phyloP scores from a whole-genome alignment of 2,888 invertebrate species.

The Himalopsyche kuldschensis region DNA sequence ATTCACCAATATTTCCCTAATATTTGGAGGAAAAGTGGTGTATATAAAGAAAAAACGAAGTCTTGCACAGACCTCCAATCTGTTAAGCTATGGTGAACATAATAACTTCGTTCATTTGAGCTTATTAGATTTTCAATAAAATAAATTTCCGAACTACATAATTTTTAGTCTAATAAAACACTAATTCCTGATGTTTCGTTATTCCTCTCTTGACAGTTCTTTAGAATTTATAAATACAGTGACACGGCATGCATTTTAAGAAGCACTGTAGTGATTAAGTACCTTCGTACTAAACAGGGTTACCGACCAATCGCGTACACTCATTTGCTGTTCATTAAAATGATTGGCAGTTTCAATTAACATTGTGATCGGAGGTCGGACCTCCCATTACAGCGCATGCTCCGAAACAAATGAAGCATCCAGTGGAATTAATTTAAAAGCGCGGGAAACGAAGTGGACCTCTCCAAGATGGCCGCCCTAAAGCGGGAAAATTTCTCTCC shows the following conservation, averaged over 20 bases:
- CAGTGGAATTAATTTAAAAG: background rate
- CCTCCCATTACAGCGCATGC: constrained; percentile 51
- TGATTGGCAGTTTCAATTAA: constrained; percentile 83
- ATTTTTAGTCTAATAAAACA: too few species aligned
- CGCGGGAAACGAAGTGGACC: background rate
- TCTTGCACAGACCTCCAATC: too few species aligned
- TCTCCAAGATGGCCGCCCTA: constrained; percentile 5
- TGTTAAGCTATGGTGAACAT: too few species aligned
- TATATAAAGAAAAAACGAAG: too few species aligned
- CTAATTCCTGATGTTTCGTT: too few species aligned
- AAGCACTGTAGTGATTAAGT: background rate
- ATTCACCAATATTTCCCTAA: too few species aligned
- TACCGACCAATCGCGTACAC: constrained; percentile 31
- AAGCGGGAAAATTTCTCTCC: background rate
- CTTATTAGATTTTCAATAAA: too few species aligned
- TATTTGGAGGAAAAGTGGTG: too few species aligned
- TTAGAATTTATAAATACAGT: too few species aligned
- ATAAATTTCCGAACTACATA: too few species aligned
- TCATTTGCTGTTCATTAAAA: constrained; percentile 70
- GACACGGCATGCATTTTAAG: background rate
- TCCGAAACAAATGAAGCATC: constrained; percentile 1
- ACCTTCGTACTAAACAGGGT: background rate
- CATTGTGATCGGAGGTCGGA: constrained; percentile 61
- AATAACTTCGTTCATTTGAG: too few species aligned
- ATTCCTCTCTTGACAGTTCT: too few species aligned